Base-by-base conservation (phyloP, 2,888 invertebrate species). In the Automeris io region DNA sequence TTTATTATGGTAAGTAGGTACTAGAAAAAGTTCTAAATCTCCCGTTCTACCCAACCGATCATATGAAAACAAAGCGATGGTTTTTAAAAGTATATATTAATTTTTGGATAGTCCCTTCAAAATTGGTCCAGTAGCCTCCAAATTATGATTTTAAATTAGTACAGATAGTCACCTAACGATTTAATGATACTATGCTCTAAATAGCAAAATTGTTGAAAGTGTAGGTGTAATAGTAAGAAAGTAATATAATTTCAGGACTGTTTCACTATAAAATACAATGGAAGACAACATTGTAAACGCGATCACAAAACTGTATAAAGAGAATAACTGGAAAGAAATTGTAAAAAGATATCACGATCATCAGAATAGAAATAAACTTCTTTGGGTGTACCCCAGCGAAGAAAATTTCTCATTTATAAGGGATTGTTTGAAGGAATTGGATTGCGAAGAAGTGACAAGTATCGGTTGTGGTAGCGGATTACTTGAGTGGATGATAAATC, bases 401-500 rank as follows among this genome's bases (percentile, higher is more conserved):
- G 73, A 87, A 1, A 91, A 92, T 66, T 87, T 94, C 33, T 47
- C 58, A 5, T 91, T 91, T 61, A 68, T 94, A 0, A 76, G 83
- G 47, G 52, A 70, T 3, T 59, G 80, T 33, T 56, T 92, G 35
- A 42, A 49, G 11, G 61, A 81, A 22, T 61, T 88, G 11, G 47
- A 75, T 3, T 78, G 91, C 48, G 59, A 69, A 4, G 79, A 77
- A 18, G 70, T 94, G 24, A 66, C 91, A 39, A 94, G 94, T 49
- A 74, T 95, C 22, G 95, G 95, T 1, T 95, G 95, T 65, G 95
- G 95, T 8, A 91, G 91, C 46, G 95, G 95, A 0, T 75, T 95
- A n/a, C 77, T 95, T 19, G 95, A 95, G 70, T 95, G 95, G 94
- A 89, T 95, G 48, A 75, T 95, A 33, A 77, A 78, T 29, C 76